Conservation (phyloP, 2,888 invertebrate genomes). For the Drosophila nr. fundita region DNA sequence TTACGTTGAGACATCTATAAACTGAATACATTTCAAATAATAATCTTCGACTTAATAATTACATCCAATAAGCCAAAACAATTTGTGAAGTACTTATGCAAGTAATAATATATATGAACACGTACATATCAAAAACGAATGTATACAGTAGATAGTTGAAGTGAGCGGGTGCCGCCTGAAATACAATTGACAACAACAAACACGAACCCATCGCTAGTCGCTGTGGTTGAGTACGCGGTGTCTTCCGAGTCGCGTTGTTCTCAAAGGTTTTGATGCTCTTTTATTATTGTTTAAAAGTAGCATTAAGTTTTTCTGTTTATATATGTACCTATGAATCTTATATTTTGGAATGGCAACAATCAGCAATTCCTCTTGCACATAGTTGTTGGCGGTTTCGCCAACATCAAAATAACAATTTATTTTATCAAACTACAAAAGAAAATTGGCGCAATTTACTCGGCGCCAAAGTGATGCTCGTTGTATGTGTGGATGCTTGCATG, state of each 20-base stretch:
- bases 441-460: constrained; percentile 46
- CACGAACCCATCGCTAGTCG: constrained; percentile 25
- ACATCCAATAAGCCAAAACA: background rate
- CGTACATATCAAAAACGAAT: background rate
- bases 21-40: background rate
- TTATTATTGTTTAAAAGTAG: constrained; percentile 15
- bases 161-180: background rate
- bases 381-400: background rate
- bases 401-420: constrained; percentile 9
- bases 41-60: background rate
- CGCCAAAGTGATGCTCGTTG: constrained; percentile 17
- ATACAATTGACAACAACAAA: constrained; percentile 12
- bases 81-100: background rate
- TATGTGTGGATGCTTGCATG: background rate
- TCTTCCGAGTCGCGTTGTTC: constrained; percentile 8
- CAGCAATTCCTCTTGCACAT: background rate
- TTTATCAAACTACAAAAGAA: constrained; percentile 15
- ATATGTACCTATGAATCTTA: background rate
- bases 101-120: background rate
- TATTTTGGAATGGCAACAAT: background rate
- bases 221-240: constrained; percentile 6
- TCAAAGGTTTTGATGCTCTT: constrained; percentile 22
- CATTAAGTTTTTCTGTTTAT: constrained; percentile 1
- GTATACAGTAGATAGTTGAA: background rate
- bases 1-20: background rate